Base-by-base conservation (phyloP, 2,113 vertebrate species). In the Atrichornis clamosus region DNA sequence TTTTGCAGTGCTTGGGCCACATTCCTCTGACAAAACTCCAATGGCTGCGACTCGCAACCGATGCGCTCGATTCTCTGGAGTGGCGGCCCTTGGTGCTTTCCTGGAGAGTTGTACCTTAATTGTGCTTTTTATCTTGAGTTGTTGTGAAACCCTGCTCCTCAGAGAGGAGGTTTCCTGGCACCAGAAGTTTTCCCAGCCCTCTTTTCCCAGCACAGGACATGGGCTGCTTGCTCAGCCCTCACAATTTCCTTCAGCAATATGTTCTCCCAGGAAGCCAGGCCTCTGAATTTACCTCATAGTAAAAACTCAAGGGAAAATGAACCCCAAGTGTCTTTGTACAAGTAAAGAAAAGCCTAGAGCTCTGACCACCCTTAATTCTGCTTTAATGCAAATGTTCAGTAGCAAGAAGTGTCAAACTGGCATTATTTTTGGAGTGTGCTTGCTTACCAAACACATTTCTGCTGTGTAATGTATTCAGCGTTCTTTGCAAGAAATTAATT, bases 21-120 rank as follows among this genome's bases (percentile, higher is more conserved):
- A 2, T 86, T 53, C 9, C 59, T 19, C 10, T 11, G 35, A 27
- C 46, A 27, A 13, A 2, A 4, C 42, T 10, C 14, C 35, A 44
- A 8, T 0, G 19, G n/a, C 42, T 16, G n/a, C 17, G 4, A 7
- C 21, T n/a, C 15, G 0, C 17, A 1, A 28, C 17, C 2, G 1
- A 52, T 2, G 10, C 7, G 19, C 69, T 87, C 2, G 0, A 3
- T 59, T 63, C 49, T 17, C 8, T 28, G 1, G 20, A 44, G 35
- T 30, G 11, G 3, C 14, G 19, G 20, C 11, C 72, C 49, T 39
- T 2, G n/a, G 39, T 53, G 84, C 10, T 30, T 39, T 62, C 16
- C 13, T n/a, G 13, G 39, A 70, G 47, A 39, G 62, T 39, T 62
- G 23, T 16, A 2, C 27, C 39, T 53, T 28, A 46, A 33, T 3